These are phyloP conservation scores for Mergus octosetaceus DNA, from an alignment of 2,797 vertebrate genomes.

Conservation along the genomic window DNA sequence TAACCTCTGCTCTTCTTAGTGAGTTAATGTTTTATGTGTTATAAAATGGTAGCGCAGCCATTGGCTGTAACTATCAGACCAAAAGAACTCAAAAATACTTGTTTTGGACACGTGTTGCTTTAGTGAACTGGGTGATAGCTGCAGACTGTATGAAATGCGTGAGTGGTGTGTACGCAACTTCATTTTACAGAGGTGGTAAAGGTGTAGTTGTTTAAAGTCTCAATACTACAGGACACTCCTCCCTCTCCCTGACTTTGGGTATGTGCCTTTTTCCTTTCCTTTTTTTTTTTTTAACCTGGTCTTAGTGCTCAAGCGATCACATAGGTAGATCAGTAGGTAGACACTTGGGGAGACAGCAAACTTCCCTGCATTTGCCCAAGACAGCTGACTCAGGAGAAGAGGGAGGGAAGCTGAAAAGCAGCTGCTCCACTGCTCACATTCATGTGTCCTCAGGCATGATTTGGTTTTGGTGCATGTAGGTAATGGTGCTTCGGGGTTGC, in stretches of 20 bases:
- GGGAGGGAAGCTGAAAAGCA: not conserved
- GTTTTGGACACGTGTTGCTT: not conserved
- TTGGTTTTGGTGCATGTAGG: no score
- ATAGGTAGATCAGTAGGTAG: rapidly evolving
- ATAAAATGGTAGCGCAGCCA: not conserved
- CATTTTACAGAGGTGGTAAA: not conserved
- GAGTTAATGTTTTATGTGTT: rapidly evolving
- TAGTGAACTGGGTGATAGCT: not conserved
- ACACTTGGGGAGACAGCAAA: not conserved
- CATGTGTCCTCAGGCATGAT: rapidly evolving
- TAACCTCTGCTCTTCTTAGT: not conserved
- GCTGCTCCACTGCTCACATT: not conserved
- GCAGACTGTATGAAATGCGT: not conserved
- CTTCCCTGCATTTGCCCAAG: rapidly evolving
- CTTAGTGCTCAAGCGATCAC: not conserved
- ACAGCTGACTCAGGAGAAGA: not conserved
- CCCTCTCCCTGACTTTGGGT: not conserved
- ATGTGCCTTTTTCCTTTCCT: no score
- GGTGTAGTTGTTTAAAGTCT: not conserved
- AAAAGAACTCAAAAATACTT: not conserved
- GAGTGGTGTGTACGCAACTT: rapidly evolving
- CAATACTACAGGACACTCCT: not conserved
- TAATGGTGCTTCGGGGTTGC: no score
- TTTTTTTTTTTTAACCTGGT: no score
- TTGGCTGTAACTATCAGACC: not conserved